These are phyloP conservation scores for Saccopteryx leptura DNA, from an alignment of 2,113 vertebrate species.

Conservation along the genomic window DNA sequence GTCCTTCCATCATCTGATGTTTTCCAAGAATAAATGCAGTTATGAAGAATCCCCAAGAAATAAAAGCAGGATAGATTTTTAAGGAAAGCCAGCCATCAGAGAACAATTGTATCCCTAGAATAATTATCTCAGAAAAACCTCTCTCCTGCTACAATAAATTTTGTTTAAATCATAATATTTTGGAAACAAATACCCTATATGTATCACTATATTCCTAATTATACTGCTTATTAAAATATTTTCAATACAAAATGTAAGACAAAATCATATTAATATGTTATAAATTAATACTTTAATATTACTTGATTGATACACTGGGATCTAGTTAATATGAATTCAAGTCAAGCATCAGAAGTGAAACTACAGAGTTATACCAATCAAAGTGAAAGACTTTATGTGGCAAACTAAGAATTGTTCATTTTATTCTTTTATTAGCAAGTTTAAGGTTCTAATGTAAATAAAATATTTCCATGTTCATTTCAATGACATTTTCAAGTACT, in stretches of 20 bases:
- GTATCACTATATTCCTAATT: neutral
- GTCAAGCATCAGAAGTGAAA: neutral
- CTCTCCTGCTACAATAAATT: neutral
- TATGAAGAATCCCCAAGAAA: neutral
- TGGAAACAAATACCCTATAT: neutral
- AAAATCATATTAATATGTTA: neutral
- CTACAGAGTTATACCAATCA: neutral
- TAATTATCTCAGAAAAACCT: neutral
- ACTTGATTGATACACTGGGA: neutral
- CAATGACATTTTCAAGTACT: neutral
- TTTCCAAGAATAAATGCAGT: neutral
- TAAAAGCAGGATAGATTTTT: neutral
- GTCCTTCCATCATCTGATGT: neutral
- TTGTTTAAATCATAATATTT: neutral
- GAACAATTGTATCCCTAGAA: neutral
- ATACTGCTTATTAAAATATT: neutral
- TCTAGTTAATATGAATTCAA: neutral
- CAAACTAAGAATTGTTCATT: neutral
- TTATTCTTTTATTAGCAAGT: neutral
- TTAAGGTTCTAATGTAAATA: neutral
- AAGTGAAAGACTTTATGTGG: neutral
- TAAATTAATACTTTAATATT: neutral
- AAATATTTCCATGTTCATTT: neutral
- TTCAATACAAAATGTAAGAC: neutral
- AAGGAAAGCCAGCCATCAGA: neutral